Percentiles rank a stretch among this genome's conserved stretches.
phyloP scores from a whole-genome alignment of 2,797 vertebrate species.

The Danio albolineatus region DNA sequence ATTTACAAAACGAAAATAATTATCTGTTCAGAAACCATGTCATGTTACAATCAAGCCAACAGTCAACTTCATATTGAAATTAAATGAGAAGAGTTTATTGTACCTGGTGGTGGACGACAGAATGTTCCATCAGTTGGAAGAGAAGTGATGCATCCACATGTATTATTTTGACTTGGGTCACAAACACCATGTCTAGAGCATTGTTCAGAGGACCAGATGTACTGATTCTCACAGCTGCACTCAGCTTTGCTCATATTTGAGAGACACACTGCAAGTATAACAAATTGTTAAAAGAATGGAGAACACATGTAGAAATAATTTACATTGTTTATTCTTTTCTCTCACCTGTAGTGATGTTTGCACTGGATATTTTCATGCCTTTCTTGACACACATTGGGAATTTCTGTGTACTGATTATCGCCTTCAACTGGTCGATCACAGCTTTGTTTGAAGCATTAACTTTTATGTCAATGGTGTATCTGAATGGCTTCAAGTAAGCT shows the following conservation, averaged over 20 bases:
- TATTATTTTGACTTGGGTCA: too few relatives aligned
- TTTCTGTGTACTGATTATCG: background rate
- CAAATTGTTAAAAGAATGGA: too few relatives aligned
- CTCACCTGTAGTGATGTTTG: background rate
- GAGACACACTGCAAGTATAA: too few relatives aligned
- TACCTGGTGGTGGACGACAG: background rate
- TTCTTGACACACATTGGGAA: background rate
- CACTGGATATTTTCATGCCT: background rate
- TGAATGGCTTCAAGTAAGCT: background rate
- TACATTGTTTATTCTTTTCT: too few relatives aligned
- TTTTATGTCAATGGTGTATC: background rate
- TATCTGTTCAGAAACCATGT: background rate
- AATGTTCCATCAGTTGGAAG: too few relatives aligned
- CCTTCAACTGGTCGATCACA: background rate
- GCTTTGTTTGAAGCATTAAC: background rate
- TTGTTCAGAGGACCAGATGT: too few relatives aligned
- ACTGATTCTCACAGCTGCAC: too few relatives aligned
- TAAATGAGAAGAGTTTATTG: background rate
- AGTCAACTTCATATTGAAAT: background rate
- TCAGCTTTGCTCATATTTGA: background rate
- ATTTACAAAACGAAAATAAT: background rate
- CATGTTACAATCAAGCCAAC: accelerated
- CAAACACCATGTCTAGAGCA: too few relatives aligned
- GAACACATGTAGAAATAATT: too few relatives aligned
- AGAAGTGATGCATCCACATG: too few relatives aligned